Base-by-base conservation (phyloP, 2,888 invertebrate species). In the Dryomyza anilis region DNA sequence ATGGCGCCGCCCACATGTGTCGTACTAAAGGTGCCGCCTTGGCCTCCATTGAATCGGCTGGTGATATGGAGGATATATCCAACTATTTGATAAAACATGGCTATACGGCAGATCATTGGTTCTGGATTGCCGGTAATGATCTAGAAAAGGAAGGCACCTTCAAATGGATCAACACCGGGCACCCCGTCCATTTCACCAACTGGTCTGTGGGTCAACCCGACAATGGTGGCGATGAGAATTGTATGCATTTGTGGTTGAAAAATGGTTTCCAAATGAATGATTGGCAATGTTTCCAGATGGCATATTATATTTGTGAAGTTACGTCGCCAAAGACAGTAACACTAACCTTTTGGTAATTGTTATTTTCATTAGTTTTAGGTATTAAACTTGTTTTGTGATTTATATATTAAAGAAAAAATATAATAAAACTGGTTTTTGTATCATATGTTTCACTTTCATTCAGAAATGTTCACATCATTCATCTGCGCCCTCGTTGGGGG, bases 61-160 rank as follows among this genome's bases (percentile, higher is more conserved):
- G 70, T 10, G 76, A 79, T 59, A 70, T 77, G 69, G 69, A 71
- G 23, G 71, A 74, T 0, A 46, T 78, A 46, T 63, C 72, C 6
- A 71, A 71, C 61, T 71, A 76, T 43, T 66, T 78, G 60, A 71
- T 70, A 33, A 65, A 68, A 2, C 75, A 73, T 63, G 74, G 73
- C 1, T 76, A 67, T 16, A 70, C 72, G 60, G 65, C 65, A 6
- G 75, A 72, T 59, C 70, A 74, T 19, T 72, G 71, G 48, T 79
- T 76, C 36, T 79, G 78, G 78, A 62, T 75, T 56, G 77, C 78
- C 0, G 79, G 73, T 50, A 77, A 74, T 19, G 79, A 79, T 68
- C 65, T 79, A 25, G 72, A 72, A 56, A 68, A 70, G 0, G 75
- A 79, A 19, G 73, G 78, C 2, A 73, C 73, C 25, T 78, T 77